These are phyloP conservation scores for Sphaeridia pumilis DNA, from an alignment of 2,888 invertebrate species.

Conservation along the genomic window DNA sequence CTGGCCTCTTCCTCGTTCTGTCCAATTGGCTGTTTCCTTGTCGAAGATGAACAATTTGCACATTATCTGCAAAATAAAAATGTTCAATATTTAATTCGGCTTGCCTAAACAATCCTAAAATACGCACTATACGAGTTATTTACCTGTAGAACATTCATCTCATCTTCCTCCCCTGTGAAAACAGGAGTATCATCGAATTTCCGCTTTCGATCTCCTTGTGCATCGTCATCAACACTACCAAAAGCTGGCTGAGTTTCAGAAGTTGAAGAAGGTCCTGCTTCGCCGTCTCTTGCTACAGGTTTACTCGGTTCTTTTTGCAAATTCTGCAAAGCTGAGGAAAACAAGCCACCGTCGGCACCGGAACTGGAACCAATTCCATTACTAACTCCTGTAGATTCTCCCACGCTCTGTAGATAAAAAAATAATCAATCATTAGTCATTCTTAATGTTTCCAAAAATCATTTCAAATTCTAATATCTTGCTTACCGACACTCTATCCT, in stretches of 20 bases:
- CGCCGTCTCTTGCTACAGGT: background rate
- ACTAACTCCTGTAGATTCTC: too few species aligned
- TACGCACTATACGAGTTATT: constrained; percentile 10
- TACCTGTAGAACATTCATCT: constrained; percentile 75
- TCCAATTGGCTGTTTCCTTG: constrained; percentile 59
- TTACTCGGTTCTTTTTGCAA: background rate
- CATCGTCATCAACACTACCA: constrained; percentile 1
- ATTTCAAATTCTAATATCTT: background rate
- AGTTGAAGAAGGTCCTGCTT: constrained; percentile 2
- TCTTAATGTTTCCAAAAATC: background rate
- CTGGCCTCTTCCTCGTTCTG: constrained; percentile 80
- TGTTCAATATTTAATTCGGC: constrained; percentile 13
- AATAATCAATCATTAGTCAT: background rate
- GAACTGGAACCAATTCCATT: constrained; percentile 11
- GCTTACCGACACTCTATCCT: constrained; percentile 15
- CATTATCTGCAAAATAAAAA: constrained; percentile 48
- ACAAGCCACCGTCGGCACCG: constrained; percentile 4
- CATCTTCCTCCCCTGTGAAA: constrained; percentile 80
- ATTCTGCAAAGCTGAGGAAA: constrained; percentile 11
- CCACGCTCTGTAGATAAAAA: background rate
- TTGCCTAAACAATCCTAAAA: too few species aligned
- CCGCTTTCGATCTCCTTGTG: constrained; percentile 15
- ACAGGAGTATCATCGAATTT: constrained; percentile 16
- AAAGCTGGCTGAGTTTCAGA: constrained; percentile 1
- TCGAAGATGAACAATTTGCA: constrained; percentile 86